Evolutionary conservation across 1,140 invertebrate genomes (phyloP), one percentile per base, ranked within the genome.

Genomic region (Acromyrmex charruanus): DNA sequence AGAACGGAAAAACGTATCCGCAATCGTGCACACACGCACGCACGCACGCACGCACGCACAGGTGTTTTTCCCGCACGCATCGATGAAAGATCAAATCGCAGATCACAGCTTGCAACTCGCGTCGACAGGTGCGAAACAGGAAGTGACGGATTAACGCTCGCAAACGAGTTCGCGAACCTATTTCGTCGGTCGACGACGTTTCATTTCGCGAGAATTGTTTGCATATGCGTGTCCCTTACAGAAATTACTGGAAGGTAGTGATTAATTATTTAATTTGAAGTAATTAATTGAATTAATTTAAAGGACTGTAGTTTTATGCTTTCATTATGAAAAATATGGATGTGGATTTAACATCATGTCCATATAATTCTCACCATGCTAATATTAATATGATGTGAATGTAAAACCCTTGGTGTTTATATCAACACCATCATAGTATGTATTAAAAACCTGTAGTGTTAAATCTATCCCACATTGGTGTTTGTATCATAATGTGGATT

Each of bases 1-100:
- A 55, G 21, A 53, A 53, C 49, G 39, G 25, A 69, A 71, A 84
- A 77, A 63, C 58, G 16, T 61, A 84, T 75, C 68, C 69, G 49
- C 31, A 35, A 21, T 35, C 66, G 35, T n/a, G 49, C 49, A 28
- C 18, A 25, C 59, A 53, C 69, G 16, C 31, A 44, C 16, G 49
- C 25, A 55, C 49, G 49, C 77, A 69, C 65, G 51, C 61, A 55
- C 28, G 49, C 77, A 69, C 49, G 51, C 44, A 35, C 28, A 49
- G 21, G 12, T 53, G 53, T 69, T 49, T 59, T 59, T 82, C 9
- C 79, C 66, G 79, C 79, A 66, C 49, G 49, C 51, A 55, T 69
- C 49, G 14, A 66, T 44, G 18, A 55, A 55, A 14, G 10, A 31
- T 25, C 53, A 69, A 75, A 49, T 39, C 39, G 65, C 66, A 72